Evolutionary conservation across 2,888 invertebrate genomes (phyloP), one percentile per base, ranked within the genome.

Genomic region (Phrixothrix hirtus): DNA sequence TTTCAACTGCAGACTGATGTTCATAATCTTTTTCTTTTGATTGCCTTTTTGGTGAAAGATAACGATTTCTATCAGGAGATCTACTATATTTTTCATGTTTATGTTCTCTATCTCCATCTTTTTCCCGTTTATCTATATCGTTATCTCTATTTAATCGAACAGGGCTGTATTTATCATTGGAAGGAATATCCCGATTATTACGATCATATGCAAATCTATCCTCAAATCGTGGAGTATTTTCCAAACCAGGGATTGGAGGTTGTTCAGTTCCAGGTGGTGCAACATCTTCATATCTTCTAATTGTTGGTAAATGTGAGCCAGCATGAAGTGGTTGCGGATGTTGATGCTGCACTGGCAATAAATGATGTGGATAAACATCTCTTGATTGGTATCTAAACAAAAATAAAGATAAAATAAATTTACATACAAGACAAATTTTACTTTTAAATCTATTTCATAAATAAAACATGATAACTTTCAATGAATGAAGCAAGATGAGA

Each of bases 181-280:
- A 12, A 12, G 29, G 41, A 26, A 50, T 53, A n/a, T 52, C 47
- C 13, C 53, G 51, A 6, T 55, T 34, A 14, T 46, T 46, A 6
- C 50, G 51, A 25, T 58, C 59, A n/a, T 57, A 45, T 1, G 27
- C 31, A 45, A 50, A 61, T 13, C 61, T 30, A 7, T 58, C 60
- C 4, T 81, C 80, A 63, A 80, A 80, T 7, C 80, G 56, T 0
- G 65, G 79, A 1, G 81, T 78, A 14, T 79, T 78, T 66, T 84
- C 84, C 66, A 82, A 81, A 14, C 84, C 84, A 27, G 83, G 83
- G 12, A 82, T 79, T 1, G 83, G 80, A 3, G 84, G 83, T 65
- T 84, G 83, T 50, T 81, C 81, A 1, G 84, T 83, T 9, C 83
- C 83, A 5, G 83, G 83, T 10, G 83, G 83, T 48, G 80, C 78